Base-by-base conservation (phyloP, 2,113 vertebrate species). In the Thermophis baileyi region DNA sequence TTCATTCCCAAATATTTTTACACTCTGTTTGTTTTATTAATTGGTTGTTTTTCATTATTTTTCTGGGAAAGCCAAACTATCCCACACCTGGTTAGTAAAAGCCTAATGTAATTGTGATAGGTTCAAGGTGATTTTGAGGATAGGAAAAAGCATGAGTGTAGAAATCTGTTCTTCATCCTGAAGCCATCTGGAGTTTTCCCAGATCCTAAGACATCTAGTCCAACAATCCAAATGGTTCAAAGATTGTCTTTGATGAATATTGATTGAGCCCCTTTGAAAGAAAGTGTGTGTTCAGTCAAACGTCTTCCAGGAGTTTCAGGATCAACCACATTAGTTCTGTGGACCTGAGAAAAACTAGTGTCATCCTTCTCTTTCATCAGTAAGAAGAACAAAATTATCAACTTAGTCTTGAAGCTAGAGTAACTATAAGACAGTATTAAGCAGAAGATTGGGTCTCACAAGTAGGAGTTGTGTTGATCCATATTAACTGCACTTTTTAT, bases 21-120 rank as follows among this genome's bases (percentile, higher is more conserved):
- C 90, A 95, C 92, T 94, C 93, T 94, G 89, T 53, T 96, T 96
- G 95, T 95, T 94, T 90, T 89, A 93, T 93, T 96, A 94, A 96
- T 95, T 95, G 92, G 60, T 95, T 96, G 88, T 40, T 95, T 96
- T 95, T 94, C 93, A 93, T 44, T 35, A 93, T 95, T 51, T 93
- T 94, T 93, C 91, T 95, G 94, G 95, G 88, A 89, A 91, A 96
- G 91, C 94, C 53, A 93, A 93, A 95, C 89, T 2, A 12, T 95
- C 93, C 89, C 94, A 97, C 0, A 1, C 92, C 85, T 93, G 90
- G 46, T 89, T 94, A 95, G 95, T 95, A 94, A 97, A 91, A 97
- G 92, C 87, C 88, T 94, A 91, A 93, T 93, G 90, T 94, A 91
- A 95, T 57, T 92, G 88, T 87, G 88, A 90, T 24, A 30, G 47